Evolutionary conservation across 2,797 vertebrate genomes (phyloP).

Genomic region (Halcyon smyrnensis): DNA sequence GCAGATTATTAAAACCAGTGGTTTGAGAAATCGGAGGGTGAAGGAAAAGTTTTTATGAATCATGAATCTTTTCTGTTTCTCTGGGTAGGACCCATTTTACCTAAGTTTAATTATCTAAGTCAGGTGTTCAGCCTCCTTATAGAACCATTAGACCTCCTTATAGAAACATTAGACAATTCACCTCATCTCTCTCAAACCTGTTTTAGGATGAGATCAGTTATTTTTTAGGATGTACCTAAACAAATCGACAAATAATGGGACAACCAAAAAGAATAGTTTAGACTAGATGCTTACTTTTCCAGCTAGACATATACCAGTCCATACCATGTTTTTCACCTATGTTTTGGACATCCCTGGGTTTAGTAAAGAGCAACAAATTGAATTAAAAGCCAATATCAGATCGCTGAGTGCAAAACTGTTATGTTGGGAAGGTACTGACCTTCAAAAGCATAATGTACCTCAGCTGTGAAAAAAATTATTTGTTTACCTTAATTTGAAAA

Average conservation of each 20-base stretch:
- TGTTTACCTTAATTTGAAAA: neutral
- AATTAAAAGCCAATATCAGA: neutral
- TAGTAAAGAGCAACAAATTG: neutral
- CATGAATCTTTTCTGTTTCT: neutral
- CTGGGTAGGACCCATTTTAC: neutral
- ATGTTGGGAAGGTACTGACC: neutral
- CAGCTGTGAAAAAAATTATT: neutral
- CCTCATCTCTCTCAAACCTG: neutral
- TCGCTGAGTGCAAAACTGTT: neutral
- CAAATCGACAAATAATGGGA: neutral
- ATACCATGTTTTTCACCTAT: neutral
- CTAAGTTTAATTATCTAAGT: neutral
- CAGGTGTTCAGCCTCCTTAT: neutral
- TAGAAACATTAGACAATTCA: neutral
- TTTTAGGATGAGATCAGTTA: neutral
- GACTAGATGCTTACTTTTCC: neutral
- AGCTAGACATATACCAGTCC: neutral
- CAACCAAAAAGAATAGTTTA: neutral
- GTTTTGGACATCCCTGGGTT: neutral
- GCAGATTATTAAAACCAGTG: neutral
- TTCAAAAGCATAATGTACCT: neutral
- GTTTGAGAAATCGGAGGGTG: neutral
- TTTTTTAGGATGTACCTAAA: neutral
- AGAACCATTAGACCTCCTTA: too few relatives aligned
- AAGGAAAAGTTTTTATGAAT: neutral